Base-by-base conservation (phyloP, 92 coral and sea anemone genomes). In the Ricordea florida region DNA sequence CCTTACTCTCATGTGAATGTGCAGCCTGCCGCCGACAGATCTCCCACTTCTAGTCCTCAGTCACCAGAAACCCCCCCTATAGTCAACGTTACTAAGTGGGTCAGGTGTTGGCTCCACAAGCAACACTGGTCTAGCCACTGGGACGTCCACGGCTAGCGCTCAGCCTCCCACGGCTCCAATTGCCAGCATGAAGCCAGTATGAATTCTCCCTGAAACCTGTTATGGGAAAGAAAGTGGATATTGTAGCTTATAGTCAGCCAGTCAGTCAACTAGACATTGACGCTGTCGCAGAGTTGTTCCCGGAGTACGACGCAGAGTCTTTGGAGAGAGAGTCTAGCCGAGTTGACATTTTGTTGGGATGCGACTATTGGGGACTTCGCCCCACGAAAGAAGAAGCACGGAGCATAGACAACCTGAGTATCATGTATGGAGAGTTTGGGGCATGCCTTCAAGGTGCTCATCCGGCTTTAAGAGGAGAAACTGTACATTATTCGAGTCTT, bases 321-420 rank as follows among this genome's bases (percentile, higher is more conserved):
- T 57, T 83, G 25, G 76, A 65, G 42, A 52, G 83, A 42, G 66
- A 72, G 71, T 58, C 80, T 22, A 50, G 32, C 32, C 38, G 32
- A 32, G 87, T 81, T 8, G 87, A 81, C 35, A 62, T 80, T 13
- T 64, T 80, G n/a, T 63, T 80, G 25, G 86, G 86, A 23, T 80
- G 86, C 61, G 86, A 80, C 37, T 80, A 57, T 14, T 80, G 69
- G 28, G 81, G 86, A 1, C 36, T 80, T 25, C 81, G 62, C 64
- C 88, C 83, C 10, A 63, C 74, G 61, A 69, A 75, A 41, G 88
- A 82, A 40, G 88, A 82, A 65, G 88, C 88, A 43, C 49, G 66
- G 60, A 32, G 83, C 65, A 77, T 76, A 63, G 83, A 82, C 37
- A 32, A 82, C 46, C 36, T 74, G 14, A 82, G 88, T 44, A 65